A percentile compares a stretch with the other conserved stretches of the same genome.
Evolutionary conservation across 1,140 invertebrate genomes (phyloP).

Genomic region (Melipona quadrifasciata): DNA sequence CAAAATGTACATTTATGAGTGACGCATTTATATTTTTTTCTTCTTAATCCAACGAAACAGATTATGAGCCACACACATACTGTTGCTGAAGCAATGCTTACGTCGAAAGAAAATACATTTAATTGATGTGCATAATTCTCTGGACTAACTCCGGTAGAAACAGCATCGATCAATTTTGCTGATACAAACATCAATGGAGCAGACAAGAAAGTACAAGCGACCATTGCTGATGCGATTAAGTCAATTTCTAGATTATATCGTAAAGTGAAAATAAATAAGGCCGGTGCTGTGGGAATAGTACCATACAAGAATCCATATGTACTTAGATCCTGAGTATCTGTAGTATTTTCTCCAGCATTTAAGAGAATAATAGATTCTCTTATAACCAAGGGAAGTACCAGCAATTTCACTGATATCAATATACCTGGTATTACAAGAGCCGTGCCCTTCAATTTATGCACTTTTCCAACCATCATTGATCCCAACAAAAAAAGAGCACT

Average conservation of each 20-base stretch:
- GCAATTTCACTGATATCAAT: conserved; percentile 93
- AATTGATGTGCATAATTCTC: conserved; percentile 88
- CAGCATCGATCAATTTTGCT: conserved; percentile 94
- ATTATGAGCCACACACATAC: conserved; percentile 90
- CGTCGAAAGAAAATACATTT: conserved; percentile 91
- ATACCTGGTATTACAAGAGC: conserved; percentile 92
- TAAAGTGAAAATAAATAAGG: conserved; percentile 96
- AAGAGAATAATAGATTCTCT: conserved; percentile 92
- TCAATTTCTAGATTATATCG: conserved; percentile 94
- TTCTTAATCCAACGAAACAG: conserved; percentile 86
- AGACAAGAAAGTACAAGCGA: conserved; percentile 95
- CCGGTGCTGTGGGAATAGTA: conserved; percentile 96
- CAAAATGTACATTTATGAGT: conserved; percentile 92
- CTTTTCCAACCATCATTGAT: conserved; percentile 95
- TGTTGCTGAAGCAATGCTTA: conserved; percentile 89
- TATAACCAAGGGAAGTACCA: conserved; percentile 93
- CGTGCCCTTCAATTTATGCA: conserved; percentile 88
- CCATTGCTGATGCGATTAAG: conserved; percentile 95
- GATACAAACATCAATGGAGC: conserved; percentile 97
- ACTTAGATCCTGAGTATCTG: conserved; percentile 90
- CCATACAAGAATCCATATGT: conserved; percentile 98
- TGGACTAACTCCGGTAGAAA: conserved; percentile 84
- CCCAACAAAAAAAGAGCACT: conserved; percentile 95
- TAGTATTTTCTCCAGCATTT: conserved; percentile 85
- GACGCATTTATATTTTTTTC: conserved; percentile 89